A percentile compares a stretch with the other conserved stretches of the same genome.
phyloP scores from a whole-genome alignment of 2,888 invertebrate species.

The Dicyrtoma fusca region DNA sequence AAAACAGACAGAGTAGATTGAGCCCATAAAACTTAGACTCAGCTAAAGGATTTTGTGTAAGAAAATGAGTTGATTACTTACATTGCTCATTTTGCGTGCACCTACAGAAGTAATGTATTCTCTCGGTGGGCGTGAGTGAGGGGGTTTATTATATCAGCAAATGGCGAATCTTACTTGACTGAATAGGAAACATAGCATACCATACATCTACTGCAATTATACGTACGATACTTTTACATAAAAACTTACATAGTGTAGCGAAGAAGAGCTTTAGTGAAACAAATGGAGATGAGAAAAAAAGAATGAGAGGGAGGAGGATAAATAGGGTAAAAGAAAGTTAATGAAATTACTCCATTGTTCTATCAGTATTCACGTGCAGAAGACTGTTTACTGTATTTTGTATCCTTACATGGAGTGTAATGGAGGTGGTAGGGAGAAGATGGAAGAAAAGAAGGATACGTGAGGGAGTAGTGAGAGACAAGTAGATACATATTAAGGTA shows the following conservation, averaged over 20 bases:
- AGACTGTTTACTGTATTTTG: neutral
- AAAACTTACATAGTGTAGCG: neutral
- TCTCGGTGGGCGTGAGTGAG: constrained; percentile 12
- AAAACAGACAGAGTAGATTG: neutral
- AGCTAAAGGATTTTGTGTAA: constrained; percentile 13
- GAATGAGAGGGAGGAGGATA: neutral
- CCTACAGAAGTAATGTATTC: constrained; percentile 2
- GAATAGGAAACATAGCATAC: too few species aligned
- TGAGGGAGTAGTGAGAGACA: neutral
- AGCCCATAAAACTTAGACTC: constrained; percentile 18
- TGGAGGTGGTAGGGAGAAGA: constrained; percentile 10
- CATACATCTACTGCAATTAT: too few species aligned
- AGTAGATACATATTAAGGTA: too few species aligned
- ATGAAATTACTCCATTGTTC: constrained; percentile 25
- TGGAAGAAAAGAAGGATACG: constrained; percentile 10
- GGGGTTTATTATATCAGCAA: constrained; percentile 13
- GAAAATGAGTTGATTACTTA: constrained; percentile 24
- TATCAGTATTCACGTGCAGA: neutral
- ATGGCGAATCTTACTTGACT: neutral
- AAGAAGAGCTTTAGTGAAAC: neutral
- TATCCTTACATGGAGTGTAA: neutral
- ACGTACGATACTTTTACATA: neutral
- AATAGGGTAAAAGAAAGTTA: constrained; percentile 12
- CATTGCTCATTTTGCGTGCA: constrained; percentile 13
- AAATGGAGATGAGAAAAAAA: neutral